Conservation (phyloP, 2,113 vertebrate genomes). For the Pluvialis apricaria region DNA sequence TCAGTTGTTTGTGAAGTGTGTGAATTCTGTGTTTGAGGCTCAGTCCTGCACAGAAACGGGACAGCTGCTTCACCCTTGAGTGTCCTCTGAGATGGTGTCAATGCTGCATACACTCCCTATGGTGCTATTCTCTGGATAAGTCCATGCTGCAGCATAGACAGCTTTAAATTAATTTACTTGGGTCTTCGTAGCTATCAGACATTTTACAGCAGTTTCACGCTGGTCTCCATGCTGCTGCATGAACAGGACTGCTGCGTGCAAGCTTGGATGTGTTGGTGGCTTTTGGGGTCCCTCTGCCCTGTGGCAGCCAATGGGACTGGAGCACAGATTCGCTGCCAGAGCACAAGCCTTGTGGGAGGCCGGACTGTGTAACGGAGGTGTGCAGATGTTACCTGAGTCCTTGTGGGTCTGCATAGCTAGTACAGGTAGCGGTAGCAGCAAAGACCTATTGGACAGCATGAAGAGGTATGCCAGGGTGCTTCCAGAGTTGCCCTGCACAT, state of each 20-base stretch:
- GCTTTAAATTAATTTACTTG: neutral
- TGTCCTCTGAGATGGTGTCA: neutral
- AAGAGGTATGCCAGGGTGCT: neutral
- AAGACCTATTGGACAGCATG: neutral
- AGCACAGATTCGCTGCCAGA: neutral
- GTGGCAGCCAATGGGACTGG: neutral
- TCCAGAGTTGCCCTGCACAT: neutral
- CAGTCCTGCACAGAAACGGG: neutral
- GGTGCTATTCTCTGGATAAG: neutral
- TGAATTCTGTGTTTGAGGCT: neutral
- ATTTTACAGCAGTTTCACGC: neutral
- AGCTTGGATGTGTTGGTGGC: neutral
- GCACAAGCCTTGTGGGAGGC: neutral
- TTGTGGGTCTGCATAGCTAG: neutral
- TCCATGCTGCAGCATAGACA: neutral
- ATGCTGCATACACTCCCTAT: accelerated
- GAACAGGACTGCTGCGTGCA: neutral
- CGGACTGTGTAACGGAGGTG: neutral
- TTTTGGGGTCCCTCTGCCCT: neutral
- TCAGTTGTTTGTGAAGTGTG: neutral
- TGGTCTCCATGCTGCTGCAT: neutral
- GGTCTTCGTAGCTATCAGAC: neutral
- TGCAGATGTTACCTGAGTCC: neutral
- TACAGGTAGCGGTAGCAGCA: no score
- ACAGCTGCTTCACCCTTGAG: neutral